These are phyloP conservation scores for Adelphocoris suturalis DNA, from an alignment of 2,888 invertebrate species.

Conservation along the genomic window DNA sequence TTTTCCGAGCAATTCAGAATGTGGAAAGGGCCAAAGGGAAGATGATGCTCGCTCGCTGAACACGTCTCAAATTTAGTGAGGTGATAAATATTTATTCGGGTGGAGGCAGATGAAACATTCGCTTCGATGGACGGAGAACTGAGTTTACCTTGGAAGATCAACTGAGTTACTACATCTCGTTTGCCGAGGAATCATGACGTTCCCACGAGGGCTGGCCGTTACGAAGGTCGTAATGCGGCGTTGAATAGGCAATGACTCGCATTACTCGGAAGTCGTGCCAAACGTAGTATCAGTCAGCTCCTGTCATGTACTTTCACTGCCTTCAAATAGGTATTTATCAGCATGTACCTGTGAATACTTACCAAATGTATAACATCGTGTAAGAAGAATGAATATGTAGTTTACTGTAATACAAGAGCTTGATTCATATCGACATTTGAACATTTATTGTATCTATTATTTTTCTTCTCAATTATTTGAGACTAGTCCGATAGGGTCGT, in stretches of 20 bases:
- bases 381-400: too few species aligned
- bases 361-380: too few species aligned
- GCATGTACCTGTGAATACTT: too few species aligned
- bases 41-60: neutral
- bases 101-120: constrained; percentile 5
- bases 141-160: neutral
- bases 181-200: neutral
- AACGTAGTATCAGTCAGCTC: neutral
- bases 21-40: neutral
- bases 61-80: constrained; percentile 30
- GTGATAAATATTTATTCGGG: neutral
- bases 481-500: too few species aligned
- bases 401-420: too few species aligned
- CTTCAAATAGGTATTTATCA: too few species aligned
- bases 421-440: too few species aligned
- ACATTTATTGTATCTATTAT: too few species aligned
- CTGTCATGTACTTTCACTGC: neutral
- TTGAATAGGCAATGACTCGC: constrained; percentile 18
- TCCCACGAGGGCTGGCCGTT: neutral
- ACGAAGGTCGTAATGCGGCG: neutral
- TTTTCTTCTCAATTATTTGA: too few species aligned
- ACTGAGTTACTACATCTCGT: neutral
- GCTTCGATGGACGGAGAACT: neutral
- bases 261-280: neutral
- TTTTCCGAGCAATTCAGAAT: neutral